phyloP scores from a whole-genome alignment of 2,113 vertebrate genomes.

The Gallinago media region DNA sequence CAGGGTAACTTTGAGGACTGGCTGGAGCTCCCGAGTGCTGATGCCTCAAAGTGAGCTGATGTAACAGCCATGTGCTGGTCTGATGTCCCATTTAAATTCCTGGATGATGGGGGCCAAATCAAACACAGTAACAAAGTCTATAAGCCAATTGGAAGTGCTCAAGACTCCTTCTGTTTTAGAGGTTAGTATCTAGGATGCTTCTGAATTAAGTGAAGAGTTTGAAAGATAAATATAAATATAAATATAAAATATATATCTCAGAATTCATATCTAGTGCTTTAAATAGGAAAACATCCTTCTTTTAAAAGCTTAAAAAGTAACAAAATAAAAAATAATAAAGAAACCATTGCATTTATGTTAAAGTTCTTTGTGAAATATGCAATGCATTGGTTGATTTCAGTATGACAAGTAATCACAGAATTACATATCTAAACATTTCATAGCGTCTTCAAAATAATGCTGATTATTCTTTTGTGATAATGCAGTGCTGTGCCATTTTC shows the following conservation, averaged over 20 bases:
- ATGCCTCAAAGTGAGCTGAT: not conserved
- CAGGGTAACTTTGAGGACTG: not conserved
- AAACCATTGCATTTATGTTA: not conserved
- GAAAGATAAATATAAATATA: not conserved
- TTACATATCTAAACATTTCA: not conserved
- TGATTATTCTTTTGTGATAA: not conserved
- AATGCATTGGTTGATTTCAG: not conserved
- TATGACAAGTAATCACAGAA: not conserved
- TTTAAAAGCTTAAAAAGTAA: not conserved
- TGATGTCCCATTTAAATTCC: not conserved
- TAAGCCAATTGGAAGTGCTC: not conserved
- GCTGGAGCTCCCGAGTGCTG: not conserved
- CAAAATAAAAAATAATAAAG: not conserved
- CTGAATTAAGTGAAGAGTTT: not conserved
- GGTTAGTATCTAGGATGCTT: not conserved
- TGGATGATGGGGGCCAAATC: not conserved
- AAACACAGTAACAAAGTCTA: not conserved
- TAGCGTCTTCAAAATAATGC: not conserved
- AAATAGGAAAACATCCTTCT: not conserved
- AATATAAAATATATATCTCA: not conserved
- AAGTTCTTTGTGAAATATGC: not conserved
- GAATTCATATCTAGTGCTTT: not conserved
- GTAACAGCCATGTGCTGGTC: accelerated
- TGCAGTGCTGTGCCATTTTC: not conserved
- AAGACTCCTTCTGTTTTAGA: not conserved